Evolutionary conservation across 2,888 invertebrate species (phyloP).

Genomic region (Ennomos quercinarius): DNA sequence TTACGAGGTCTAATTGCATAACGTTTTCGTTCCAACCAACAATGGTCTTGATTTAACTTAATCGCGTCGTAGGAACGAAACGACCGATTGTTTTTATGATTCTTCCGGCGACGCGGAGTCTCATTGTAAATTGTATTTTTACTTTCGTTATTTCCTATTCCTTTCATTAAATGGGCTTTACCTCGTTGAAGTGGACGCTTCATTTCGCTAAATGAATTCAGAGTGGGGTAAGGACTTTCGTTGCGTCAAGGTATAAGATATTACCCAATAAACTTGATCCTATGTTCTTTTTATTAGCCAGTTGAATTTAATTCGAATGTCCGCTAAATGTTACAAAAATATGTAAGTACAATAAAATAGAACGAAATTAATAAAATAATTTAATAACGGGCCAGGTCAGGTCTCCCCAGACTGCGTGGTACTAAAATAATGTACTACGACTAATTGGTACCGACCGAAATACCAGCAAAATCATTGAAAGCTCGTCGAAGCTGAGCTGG

Average conservation of each 20-base stretch:
- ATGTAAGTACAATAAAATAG: constrained; percentile 10
- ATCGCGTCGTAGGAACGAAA: constrained; percentile 43
- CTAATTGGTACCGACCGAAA: constrained; percentile 23
- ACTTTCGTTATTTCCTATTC: constrained; percentile 34
- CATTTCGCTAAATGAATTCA: constrained; percentile 35
- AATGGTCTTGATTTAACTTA: constrained; percentile 47
- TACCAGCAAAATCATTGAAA: constrained; percentile 14
- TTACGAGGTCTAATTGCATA: constrained; percentile 37
- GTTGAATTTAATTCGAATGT: constrained; percentile 11
- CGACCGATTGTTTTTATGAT: constrained; percentile 48
- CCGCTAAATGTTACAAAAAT: no score
- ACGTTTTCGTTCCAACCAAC: constrained; percentile 30
- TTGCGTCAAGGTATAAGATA: constrained; percentile 13
- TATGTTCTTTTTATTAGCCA: constrained; percentile 9
- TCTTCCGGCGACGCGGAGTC: constrained; percentile 32
- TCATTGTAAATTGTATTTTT: constrained; percentile 32
- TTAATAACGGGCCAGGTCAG: constrained; percentile 21
- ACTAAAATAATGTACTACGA: constrained; percentile 14
- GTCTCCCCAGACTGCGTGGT: constrained; percentile 12
- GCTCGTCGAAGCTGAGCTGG: constrained; percentile 5
- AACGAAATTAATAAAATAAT: constrained; percentile 25
- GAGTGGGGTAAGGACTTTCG: constrained; percentile 10
- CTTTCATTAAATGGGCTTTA: constrained; percentile 31
- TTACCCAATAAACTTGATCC: constrained; percentile 15
- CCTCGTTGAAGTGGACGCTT: constrained; percentile 28